Conservation (phyloP, 2,113 vertebrate genomes). For the Pelmatolapia mariae region DNA sequence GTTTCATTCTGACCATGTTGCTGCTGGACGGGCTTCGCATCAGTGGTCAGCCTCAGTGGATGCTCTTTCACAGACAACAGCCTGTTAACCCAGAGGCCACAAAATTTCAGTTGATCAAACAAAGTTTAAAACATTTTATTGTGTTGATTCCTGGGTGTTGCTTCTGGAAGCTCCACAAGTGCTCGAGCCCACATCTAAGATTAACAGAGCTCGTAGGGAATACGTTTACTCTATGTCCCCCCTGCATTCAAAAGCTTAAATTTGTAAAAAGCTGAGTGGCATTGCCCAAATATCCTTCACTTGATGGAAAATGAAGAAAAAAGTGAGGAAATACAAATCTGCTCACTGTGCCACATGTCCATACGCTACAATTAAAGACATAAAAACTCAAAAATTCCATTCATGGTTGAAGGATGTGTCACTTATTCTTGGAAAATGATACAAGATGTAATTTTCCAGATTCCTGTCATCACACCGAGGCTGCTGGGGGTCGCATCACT, state of each 20-base stretch:
- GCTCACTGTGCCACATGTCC: neutral
- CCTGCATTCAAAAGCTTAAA: neutral
- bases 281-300: neutral
- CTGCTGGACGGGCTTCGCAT: neutral
- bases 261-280: neutral
- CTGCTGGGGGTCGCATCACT: neutral
- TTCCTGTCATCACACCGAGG: neutral
- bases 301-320: neutral
- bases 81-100: neutral
- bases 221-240: neutral
- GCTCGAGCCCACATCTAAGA: neutral
- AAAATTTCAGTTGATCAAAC: neutral
- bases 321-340: neutral
- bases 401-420: neutral
- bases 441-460: neutral
- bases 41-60: conserved; percentile 4
- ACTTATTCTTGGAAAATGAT: neutral
- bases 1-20: neutral
- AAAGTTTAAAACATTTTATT: neutral
- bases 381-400: neutral
- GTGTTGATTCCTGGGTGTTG: neutral
- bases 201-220: neutral
- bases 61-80: neutral
- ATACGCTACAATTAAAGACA: neutral
- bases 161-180: neutral